Percentiles rank a stretch among this genome's conserved stretches.
These are phyloP conservation scores for Mastomys natalensis DNA, from an alignment of 2,113 vertebrate genomes.

Conservation along the genomic window DNA sequence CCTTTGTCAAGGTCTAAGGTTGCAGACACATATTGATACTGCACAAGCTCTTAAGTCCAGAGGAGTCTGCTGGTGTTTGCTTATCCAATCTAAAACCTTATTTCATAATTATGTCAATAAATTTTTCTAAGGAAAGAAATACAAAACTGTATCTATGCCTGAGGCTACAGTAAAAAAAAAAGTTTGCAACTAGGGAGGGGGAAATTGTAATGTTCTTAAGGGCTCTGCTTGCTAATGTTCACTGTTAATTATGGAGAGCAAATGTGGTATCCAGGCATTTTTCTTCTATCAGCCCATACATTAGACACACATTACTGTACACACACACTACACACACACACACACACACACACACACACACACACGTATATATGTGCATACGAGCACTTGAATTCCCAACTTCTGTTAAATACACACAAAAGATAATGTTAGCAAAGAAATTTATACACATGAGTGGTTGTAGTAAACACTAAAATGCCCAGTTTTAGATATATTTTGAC, in stretches of 20 bases:
- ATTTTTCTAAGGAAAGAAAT: slow-evolving; percentile 83
- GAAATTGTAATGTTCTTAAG: slow-evolving; percentile 63
- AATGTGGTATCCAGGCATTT: slow-evolving; percentile 33
- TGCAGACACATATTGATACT: slow-evolving; percentile 84
- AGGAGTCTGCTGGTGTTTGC: slow-evolving; percentile 83
- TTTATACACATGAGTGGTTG: background rate
- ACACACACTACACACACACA: no score
- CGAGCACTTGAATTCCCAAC: background rate
- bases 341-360: no score
- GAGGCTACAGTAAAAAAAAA: slow-evolving; percentile 78
- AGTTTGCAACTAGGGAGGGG: slow-evolving; percentile 64
- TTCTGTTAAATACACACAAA: background rate
- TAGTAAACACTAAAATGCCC: background rate
- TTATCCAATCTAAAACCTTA: slow-evolving; percentile 83
- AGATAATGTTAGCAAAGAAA: background rate
- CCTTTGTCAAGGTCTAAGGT: slow-evolving; percentile 84
- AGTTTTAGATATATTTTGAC: slow-evolving; percentile 45
- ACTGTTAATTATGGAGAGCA: slow-evolving; percentile 60
- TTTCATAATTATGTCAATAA: slow-evolving; percentile 85
- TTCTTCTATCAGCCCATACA: slow-evolving; percentile 17
- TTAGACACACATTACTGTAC: background rate
- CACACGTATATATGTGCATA: background rate
- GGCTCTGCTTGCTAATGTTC: slow-evolving; percentile 52
- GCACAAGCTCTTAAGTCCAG: slow-evolving; percentile 84
- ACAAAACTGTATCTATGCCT: slow-evolving; percentile 70